phyloP scores from a whole-genome alignment of 2,888 invertebrate species.

The Chloroclystis v-ata region DNA sequence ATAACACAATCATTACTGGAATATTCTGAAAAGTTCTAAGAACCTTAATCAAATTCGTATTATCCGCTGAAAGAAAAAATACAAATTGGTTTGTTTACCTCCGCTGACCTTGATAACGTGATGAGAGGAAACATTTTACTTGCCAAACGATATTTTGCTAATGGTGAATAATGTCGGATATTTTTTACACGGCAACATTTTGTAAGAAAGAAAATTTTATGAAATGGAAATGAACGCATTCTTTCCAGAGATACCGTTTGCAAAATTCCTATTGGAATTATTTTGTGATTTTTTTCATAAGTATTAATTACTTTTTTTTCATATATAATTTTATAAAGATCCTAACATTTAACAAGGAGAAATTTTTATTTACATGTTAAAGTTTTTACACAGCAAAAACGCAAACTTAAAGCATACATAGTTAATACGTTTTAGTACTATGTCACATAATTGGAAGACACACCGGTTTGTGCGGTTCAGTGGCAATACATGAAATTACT shows the following conservation, averaged over 20 bases:
- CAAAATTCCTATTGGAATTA: too few species aligned
- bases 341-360: too few species aligned
- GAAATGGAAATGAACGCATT: too few species aligned
- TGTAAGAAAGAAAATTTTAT: too few species aligned
- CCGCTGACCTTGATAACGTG: slow-evolving; percentile 25
- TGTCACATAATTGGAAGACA: slow-evolving; percentile 60
- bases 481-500: slow-evolving; percentile 62
- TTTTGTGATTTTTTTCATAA: too few species aligned
- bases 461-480: slow-evolving; percentile 55
- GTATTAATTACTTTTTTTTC: not conserved
- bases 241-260: too few species aligned
- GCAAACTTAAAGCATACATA: slow-evolving; percentile 5
- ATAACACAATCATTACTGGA: not conserved
- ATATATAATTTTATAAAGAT: not conserved
- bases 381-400: too few species aligned
- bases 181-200: not conserved
- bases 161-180: not conserved
- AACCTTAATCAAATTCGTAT: slow-evolving; percentile 34
- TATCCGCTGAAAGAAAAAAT: slow-evolving; percentile 30
- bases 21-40: slow-evolving; percentile 15
- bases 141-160: not conserved
- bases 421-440: slow-evolving; percentile 45
- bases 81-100: slow-evolving; percentile 47
- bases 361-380: too few species aligned
- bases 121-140: not conserved